Evolutionary conservation across 1,140 invertebrate species (phyloP), one percentile per base, ranked within the genome.

Genomic region (Cydia strobilella): DNA sequence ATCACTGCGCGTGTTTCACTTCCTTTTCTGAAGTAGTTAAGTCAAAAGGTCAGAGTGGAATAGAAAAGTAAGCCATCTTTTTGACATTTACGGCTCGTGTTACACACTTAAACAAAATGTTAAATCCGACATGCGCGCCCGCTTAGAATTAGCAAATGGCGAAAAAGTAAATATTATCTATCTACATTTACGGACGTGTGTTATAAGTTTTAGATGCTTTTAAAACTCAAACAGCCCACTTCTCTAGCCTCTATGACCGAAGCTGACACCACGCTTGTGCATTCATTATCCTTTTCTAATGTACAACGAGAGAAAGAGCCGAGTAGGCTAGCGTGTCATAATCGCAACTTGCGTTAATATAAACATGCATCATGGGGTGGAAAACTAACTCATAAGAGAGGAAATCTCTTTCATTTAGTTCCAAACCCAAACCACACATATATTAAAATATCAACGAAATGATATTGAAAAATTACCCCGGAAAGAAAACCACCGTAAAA

Each of bases 1-100:
- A 86, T 45, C 71, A 65, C 72, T 48, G 54, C 13, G 62, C 25
- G 54, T 59, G 20, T 12, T 59, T 10, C 2, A 59, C 54, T 59
- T 54, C 15, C 15, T 54, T 59, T 51, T 6, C 7, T 23, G 18
- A 23, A 59, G 15, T 54, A 51, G 54, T n/a, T 20, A 18, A 59
- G 54, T 59, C 54, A 59, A 23, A 59, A 45, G 42, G 54, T 59
- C 20, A 59, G 54, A 59, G 18, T 59, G 15, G n/a, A 10, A 23
- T 15, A 45, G 42, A 59, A 59, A 59, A 23, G 54, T 59, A 59
- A 59, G 20, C 20, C 20, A 12, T 59, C 12, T 59, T 59, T 3
- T 23, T 20, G 7, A 54, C 5, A n/a, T n/a, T n/a, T 27, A 3
- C 1, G 27, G 4, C 6, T 59, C 20, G 54, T 23, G 9, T 3